Evolutionary conservation across 2,113 vertebrate genomes (phyloP), one percentile per base, ranked within the genome.

Genomic region (Petromus typicus): DNA sequence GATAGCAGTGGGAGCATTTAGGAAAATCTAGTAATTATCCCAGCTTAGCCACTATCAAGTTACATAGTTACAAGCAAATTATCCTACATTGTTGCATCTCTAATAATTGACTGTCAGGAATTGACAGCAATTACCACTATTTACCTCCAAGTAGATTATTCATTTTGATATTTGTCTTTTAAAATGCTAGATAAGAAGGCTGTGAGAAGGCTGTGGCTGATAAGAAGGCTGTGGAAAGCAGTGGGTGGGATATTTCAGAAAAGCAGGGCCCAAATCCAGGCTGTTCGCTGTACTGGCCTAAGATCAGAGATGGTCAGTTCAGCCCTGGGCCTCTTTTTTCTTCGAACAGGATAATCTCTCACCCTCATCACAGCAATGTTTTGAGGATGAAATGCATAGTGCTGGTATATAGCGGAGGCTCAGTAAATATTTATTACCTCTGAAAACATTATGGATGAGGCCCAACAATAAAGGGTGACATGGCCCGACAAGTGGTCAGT

Each of bases 11-110:
- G 82, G 25, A 90, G 11, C 86, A 83, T 92, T 96, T 95, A 79
- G 69, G 61, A 94, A 97, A 95, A 96, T 91, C 40, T 92, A 92
- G 78, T 96, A 95, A 96, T 97, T 97, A 96, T 94, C 93, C 79
- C 82, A 96, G 96, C 89, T 96, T 94, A 94, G 93, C 61, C 91
- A 94, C 82, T 91, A 75, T 14, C 16, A 79, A 91, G 73, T 84
- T 82, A 75, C 61, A 63, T 96, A 96, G 95, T 94, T 96, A 90
- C 86, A 86, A 94, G 91, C 84, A 95, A 94, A 97, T 96, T 91
- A 94, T 86, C 67, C 75, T 91, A 20, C 91, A 67, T 96, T 94
- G 22, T 71, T 86, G 94, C 95, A 71, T 95, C 86, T 96, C 61
- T 90, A 85, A 51, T 96, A 86, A 82, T 78, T 95, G 81, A 92